Conservation (phyloP, 2,888 invertebrate genomes). For the Pseudococcus jackbeardsleyi region DNA sequence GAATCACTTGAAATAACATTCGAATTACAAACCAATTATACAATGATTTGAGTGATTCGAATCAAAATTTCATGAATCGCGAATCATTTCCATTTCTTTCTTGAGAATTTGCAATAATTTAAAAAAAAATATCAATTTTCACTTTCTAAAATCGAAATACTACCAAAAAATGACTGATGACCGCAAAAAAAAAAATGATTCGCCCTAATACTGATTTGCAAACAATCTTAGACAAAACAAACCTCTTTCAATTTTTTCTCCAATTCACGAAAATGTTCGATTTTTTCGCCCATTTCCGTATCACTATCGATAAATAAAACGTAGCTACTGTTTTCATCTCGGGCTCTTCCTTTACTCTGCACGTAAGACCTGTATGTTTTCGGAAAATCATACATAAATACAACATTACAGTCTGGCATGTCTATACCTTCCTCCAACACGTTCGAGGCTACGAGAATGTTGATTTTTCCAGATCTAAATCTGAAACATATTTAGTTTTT, state of each 20-base stretch:
- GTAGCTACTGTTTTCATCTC: constrained; percentile 75
- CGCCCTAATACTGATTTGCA: no score
- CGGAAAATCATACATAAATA: constrained; percentile 81
- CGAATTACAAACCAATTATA: no score
- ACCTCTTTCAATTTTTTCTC: constrained; percentile 71
- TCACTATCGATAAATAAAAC: constrained; percentile 66
- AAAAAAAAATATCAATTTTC: no score
- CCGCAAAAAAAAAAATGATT: no score
- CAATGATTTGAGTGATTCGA: no score
- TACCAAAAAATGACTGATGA: no score
- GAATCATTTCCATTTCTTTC: no score
- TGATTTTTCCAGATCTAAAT: constrained; percentile 75
- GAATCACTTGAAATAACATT: no score
- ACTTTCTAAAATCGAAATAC: no score
- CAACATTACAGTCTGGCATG: constrained; percentile 84
- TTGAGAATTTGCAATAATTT: no score
- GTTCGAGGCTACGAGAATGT: constrained; percentile 81
- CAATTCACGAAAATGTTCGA: constrained; percentile 63
- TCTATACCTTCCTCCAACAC: constrained; percentile 94
- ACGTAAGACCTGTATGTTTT: constrained; percentile 85
- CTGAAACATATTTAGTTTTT: constrained; percentile 69
- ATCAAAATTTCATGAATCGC: no score
- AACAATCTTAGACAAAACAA: background rate
- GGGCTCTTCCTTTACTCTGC: constrained; percentile 91
- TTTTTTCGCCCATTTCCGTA: constrained; percentile 7